Base-by-base conservation (phyloP, 2,113 vertebrate species). In the Falco punctatus region DNA sequence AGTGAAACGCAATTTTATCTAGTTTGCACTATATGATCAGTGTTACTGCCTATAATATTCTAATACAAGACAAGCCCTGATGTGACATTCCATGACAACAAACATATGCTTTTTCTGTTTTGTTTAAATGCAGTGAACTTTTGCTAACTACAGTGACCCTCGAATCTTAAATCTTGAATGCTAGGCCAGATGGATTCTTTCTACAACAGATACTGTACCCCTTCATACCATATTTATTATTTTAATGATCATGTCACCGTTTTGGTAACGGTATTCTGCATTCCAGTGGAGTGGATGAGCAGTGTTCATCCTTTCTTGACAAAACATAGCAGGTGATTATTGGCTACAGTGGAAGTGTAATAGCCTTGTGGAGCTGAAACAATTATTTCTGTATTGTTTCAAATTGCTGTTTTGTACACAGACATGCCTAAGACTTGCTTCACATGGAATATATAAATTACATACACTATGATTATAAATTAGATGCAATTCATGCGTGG, bases 11-110 rank as follows among this genome's bases (percentile, higher is more conserved):
- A 97, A 97, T 98, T 98, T 98, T 98, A 98, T 99, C 99, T 99
- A 99, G 98, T 99, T 99, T 99, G 99, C 99, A 99, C 99, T 99
- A 99, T 99, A 98, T 98, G 98, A 99, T 99, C 99, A 99, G 98
- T 99, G 99, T 99, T 99, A 99, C 99, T 99, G 99, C 99, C 99
- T 99, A 98, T 98, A 98, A 98, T 97, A 97, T 94, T 95, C 98
- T 96, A 97, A 98, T 97, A 98, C 98, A 96, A 97, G 96, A 98
- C 98, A 94, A 98, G 95, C 97, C 98, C 98, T 97, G 97, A 98
- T 96, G 97, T 98, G 97, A 98, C 98, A 98, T 98, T 98, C 98
- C 98, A 98, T 96, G 95, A 97, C 92, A 91, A 89, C 95, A 94
- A 84, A 82, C 96, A 93, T 86, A 64, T 1, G 96, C 98, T 98